Evolutionary conservation across 2,888 invertebrate genomes (phyloP).

Genomic region (Colletes collaris): DNA sequence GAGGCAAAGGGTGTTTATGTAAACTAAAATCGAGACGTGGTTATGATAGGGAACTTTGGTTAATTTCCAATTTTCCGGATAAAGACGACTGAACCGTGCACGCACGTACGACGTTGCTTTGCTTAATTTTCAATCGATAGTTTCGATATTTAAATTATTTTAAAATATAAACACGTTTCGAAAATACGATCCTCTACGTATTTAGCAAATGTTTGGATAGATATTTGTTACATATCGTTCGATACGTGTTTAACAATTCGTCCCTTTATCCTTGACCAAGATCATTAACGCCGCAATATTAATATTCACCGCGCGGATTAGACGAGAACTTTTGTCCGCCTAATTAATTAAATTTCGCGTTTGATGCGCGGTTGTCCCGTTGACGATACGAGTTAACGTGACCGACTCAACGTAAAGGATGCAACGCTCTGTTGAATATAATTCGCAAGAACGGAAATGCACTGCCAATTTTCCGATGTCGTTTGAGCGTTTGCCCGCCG

Average conservation of each 20-base stretch:
- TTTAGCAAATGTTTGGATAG: no score
- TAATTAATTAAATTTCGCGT: conserved; percentile 37
- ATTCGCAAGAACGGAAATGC: conserved; percentile 13
- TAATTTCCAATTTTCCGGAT: conserved; percentile 45
- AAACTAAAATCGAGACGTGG: conserved; percentile 35
- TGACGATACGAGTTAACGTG: no score
- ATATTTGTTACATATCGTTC: no score
- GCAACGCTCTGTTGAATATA: no score
- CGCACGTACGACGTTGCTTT: conserved; percentile 4
- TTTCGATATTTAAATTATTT: not conserved
- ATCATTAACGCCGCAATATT: no score
- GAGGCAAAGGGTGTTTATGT: conserved; percentile 42
- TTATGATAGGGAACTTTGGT: conserved; percentile 41
- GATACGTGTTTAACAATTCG: no score
- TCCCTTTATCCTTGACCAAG: no score
- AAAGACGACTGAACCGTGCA: not conserved
- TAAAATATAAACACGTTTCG: not conserved
- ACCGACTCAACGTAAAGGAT: no score
- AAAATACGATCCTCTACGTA: not conserved
- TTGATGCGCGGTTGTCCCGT: not conserved
- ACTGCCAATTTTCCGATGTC: conserved; percentile 40
- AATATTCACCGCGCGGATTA: no score
- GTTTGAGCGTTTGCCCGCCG: conserved; percentile 24
- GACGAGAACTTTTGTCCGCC: conserved; percentile 30
- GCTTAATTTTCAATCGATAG: conserved; percentile 23